Conservation (phyloP, 2,888 invertebrate genomes). For the Eulithis prunata region DNA sequence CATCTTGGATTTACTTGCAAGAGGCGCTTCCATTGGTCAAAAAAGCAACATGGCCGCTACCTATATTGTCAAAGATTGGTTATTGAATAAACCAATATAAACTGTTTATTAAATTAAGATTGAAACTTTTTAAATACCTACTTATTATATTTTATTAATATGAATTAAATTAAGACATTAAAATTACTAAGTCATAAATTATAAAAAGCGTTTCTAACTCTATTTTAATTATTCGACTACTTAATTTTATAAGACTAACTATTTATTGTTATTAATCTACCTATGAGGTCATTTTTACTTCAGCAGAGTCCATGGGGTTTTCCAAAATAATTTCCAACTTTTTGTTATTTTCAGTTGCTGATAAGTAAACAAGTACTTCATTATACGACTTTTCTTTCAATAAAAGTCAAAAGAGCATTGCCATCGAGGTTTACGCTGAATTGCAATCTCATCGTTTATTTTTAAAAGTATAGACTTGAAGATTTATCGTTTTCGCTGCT, state of each 20-base stretch:
- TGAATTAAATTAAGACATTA: not conserved
- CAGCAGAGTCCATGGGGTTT: too few species aligned
- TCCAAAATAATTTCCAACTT: too few species aligned
- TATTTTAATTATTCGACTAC: too few species aligned
- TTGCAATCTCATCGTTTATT: conserved; percentile 60
- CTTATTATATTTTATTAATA: not conserved
- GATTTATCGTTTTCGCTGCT: conserved; percentile 76
- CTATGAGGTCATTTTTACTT: too few species aligned
- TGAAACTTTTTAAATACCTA: not conserved
- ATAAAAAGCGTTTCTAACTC: too few species aligned
- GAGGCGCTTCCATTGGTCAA: conserved; percentile 70
- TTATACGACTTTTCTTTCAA: not conserved
- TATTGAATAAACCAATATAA: conserved; percentile 44
- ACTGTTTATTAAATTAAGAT: not conserved
- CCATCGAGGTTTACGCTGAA: conserved; percentile 38
- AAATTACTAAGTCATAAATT: too few species aligned
- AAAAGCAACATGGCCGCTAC: conserved; percentile 72
- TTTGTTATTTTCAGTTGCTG: not conserved
- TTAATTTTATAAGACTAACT: too few species aligned
- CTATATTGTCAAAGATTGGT: conserved; percentile 51
- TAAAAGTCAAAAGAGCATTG: conserved; percentile 31
- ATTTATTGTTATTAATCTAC: too few species aligned
- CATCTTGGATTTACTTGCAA: conserved; percentile 64
- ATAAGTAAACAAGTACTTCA: conserved; percentile 5
- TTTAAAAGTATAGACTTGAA: conserved; percentile 67